These are phyloP conservation scores for Drosophila burlai DNA, from an alignment of 1,140 invertebrate genomes.

Conservation along the genomic window DNA sequence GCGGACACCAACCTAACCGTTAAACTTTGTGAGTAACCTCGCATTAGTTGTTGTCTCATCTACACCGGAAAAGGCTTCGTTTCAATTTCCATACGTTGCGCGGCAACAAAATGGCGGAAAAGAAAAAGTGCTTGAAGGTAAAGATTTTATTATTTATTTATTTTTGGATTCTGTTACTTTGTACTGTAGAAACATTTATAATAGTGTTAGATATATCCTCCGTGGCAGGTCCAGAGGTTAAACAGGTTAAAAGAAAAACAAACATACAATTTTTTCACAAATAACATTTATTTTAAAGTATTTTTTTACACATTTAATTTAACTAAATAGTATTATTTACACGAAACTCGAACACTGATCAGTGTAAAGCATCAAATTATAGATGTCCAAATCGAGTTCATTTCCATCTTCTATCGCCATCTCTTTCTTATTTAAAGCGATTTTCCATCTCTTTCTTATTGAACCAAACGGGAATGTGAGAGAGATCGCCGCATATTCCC, in stretches of 20 bases:
- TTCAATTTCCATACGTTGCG: not conserved
- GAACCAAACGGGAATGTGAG: constrained; percentile 4
- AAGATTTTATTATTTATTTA: not conserved
- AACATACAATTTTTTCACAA: too few relatives aligned
- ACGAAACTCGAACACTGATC: too few relatives aligned
- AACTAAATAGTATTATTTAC: not conserved
- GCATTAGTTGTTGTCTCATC: not conserved
- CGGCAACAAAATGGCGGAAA: constrained; percentile 33
- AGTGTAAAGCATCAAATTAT: not conserved
- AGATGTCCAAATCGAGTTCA: not conserved
- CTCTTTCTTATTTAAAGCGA: constrained; percentile 4
- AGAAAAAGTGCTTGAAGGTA: not conserved
- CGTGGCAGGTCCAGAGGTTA: not conserved
- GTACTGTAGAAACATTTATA: too few relatives aligned
- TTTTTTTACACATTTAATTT: not conserved
- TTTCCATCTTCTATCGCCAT: not conserved
- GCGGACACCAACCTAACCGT: not conserved
- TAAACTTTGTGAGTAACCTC: too few relatives aligned
- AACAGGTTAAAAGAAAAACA: not conserved
- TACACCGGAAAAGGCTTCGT: not conserved
- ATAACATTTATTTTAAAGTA: not conserved
- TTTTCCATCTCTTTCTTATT: constrained; percentile 21
- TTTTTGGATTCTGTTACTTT: not conserved
- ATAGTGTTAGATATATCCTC: not conserved
- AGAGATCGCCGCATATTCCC: constrained; percentile 10